Evolutionary conservation across 2,113 vertebrate species (phyloP).

Genomic region (Glaucidium brasilianum): DNA sequence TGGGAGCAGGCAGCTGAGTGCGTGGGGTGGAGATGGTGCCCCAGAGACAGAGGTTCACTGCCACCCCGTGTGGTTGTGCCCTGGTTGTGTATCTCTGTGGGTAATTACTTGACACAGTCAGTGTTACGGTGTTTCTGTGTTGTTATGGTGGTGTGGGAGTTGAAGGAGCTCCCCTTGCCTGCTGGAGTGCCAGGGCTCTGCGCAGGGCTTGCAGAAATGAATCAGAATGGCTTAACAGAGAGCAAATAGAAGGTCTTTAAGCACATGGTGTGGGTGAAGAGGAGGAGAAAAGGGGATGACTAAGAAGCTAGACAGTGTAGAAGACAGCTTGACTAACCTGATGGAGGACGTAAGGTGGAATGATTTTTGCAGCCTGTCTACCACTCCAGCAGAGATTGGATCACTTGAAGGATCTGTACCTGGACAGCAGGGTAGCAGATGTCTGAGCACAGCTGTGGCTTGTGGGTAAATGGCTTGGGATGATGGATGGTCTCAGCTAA

Average conservation of each 20-base stretch:
- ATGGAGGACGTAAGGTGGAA: neutral
- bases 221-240: neutral
- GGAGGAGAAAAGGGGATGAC: neutral
- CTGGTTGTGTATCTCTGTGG: rapidly evolving
- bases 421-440: neutral
- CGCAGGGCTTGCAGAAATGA: neutral
- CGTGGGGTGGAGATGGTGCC: rapidly evolving
- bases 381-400: neutral
- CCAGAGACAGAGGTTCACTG: neutral
- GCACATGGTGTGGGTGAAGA: neutral
- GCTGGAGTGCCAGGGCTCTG: neutral
- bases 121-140: neutral
- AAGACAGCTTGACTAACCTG: neutral
- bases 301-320: neutral
- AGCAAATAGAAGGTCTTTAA: neutral
- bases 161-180: neutral
- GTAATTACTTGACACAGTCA: rapidly evolving
- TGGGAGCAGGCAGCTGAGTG: neutral
- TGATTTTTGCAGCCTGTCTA: neutral
- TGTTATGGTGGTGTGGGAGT: neutral
- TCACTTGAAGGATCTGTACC: neutral
- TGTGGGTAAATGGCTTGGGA: neutral
- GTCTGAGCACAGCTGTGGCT: neutral
- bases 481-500: neutral
- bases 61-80: neutral